A percentile compares a stretch with the other conserved stretches of the same genome.
These are phyloP conservation scores for Clostera curtula DNA, from an alignment of 2,888 invertebrate species.

Conservation along the genomic window DNA sequence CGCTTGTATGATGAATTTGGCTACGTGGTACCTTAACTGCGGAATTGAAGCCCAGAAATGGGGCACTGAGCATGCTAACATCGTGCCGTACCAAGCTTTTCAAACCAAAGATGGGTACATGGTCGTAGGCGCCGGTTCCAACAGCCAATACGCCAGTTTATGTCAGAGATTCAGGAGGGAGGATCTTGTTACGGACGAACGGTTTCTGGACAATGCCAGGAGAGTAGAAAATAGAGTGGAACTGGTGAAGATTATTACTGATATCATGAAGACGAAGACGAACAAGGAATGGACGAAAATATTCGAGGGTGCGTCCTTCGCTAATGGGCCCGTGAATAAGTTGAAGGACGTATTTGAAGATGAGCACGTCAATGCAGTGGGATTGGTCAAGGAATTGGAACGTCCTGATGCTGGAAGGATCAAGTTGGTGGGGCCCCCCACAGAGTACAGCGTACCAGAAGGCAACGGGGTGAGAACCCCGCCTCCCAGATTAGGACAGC, in stretches of 20 bases:
- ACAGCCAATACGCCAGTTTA: slow-evolving; percentile 84
- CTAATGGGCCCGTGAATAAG: slow-evolving; percentile 92
- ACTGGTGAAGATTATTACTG: slow-evolving; percentile 77
- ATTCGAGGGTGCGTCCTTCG: slow-evolving; percentile 85
- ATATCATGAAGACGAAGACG: slow-evolving; percentile 75
- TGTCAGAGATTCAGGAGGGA: slow-evolving; percentile 77
- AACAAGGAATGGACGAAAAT: slow-evolving; percentile 83
- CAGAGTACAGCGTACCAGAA: slow-evolving; percentile 84
- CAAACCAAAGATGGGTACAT: slow-evolving; percentile 87
- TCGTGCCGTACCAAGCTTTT: slow-evolving; percentile 96
- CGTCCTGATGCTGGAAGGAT: slow-evolving; percentile 83
- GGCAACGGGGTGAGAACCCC: slow-evolving; percentile 81
- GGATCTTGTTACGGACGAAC: slow-evolving; percentile 76
- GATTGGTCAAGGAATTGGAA: slow-evolving; percentile 80
- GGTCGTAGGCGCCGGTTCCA: slow-evolving; percentile 91
- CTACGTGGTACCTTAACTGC: slow-evolving; percentile 91
- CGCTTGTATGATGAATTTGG: slow-evolving; percentile 90
- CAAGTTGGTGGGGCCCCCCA: slow-evolving; percentile 90
- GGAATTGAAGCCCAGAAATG: slow-evolving; percentile 84
- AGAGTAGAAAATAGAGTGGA: slow-evolving; percentile 85
- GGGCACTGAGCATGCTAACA: slow-evolving; percentile 96
- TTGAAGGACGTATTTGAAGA: slow-evolving; percentile 91
- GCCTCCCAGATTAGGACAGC: slow-evolving; percentile 91
- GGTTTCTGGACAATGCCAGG: slow-evolving; percentile 81
- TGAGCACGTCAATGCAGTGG: slow-evolving; percentile 85